phyloP scores from a whole-genome alignment of 2,888 invertebrate genomes.

The Meteorus cinctellus region DNA sequence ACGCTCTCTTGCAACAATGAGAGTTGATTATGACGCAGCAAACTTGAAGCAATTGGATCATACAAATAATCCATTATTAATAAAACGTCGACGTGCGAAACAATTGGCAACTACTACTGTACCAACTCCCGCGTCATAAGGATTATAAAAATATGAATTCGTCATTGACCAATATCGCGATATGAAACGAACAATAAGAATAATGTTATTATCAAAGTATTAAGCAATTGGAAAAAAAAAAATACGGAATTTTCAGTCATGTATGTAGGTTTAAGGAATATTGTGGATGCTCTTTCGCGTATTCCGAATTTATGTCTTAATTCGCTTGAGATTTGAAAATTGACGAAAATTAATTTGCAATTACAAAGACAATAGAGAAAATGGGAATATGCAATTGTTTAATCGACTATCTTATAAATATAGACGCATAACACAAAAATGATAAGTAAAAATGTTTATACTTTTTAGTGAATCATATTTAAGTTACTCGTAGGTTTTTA shows the following conservation, averaged over 20 bases:
- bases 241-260: neutral
- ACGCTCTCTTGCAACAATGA: conserved; percentile 96
- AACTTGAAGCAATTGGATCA: conserved; percentile 91
- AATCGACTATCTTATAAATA: neutral
- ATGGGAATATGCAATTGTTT: neutral
- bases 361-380: neutral
- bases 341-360: neutral
- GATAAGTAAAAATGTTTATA: neutral
- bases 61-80: conserved; percentile 93
- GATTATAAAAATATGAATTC: neutral
- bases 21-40: conserved; percentile 96
- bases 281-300: neutral
- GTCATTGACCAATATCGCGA: neutral
- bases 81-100: conserved; percentile 79
- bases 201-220: neutral
- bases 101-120: conserved; percentile 51
- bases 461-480: neutral
- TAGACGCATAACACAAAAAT: neutral
- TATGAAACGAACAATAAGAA: neutral
- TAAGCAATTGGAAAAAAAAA: neutral
- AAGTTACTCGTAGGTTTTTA: neutral
- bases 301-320: neutral
- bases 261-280: neutral
- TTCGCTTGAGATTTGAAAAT: neutral
- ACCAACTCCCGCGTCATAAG: conserved; percentile 64